Conservation (phyloP, 1,140 invertebrate genomes). For the Nilaparvata lugens region DNA sequence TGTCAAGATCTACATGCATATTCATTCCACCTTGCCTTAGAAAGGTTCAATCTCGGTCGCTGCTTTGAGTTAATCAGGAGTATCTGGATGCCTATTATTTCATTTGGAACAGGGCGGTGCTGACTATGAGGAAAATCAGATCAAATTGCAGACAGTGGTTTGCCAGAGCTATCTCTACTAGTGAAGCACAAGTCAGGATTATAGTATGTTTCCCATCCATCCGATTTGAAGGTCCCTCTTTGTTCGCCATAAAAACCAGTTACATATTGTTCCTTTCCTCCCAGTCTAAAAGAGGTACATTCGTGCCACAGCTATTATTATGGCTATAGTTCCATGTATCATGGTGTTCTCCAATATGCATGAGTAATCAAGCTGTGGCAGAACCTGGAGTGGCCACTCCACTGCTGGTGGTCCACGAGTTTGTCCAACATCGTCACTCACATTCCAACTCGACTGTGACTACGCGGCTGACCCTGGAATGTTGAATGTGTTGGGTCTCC, state of each 20-base stretch:
- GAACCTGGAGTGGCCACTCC: too few species aligned
- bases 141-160: background rate
- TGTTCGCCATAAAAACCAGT: slow-evolving; percentile 13
- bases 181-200: slow-evolving; percentile 14
- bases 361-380: too few species aligned
- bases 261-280: background rate
- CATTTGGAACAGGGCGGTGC: slow-evolving; percentile 6
- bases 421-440: too few species aligned
- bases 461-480: too few species aligned
- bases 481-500: too few species aligned
- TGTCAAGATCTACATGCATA: slow-evolving; percentile 5
- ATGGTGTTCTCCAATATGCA: too few species aligned
- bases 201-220: slow-evolving; percentile 8
- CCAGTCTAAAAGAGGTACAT: background rate
- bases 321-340: too few species aligned
- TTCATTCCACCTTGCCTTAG: slow-evolving; percentile 11
- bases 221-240: slow-evolving; percentile 12
- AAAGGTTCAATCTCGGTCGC: background rate
- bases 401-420: too few species aligned
- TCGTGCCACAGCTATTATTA: too few species aligned
- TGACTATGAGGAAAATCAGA: slow-evolving; percentile 7
- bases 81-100: slow-evolving; percentile 11
- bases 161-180: background rate
- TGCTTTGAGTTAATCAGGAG: background rate
- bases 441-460: too few species aligned